These are phyloP conservation scores for Subanguina moxae DNA, from an alignment of 1,140 invertebrate species.

Conservation along the genomic window DNA sequence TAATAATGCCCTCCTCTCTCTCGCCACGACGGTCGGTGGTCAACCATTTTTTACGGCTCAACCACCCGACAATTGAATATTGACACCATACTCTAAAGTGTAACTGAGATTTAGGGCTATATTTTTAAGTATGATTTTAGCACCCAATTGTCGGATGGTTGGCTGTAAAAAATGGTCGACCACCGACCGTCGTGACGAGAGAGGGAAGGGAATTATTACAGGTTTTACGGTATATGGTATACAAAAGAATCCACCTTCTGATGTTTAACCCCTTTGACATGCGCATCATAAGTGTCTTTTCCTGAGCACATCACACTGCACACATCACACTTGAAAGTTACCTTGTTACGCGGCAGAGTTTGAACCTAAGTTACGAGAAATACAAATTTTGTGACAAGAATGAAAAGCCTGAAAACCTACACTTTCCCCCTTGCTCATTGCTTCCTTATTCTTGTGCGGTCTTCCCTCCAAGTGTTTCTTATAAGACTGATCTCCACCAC, in stretches of 20 bases:
- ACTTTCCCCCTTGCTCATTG: conserved; percentile 71
- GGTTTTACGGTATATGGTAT: too few relatives aligned
- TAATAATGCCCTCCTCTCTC: too few relatives aligned
- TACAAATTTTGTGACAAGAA: not conserved
- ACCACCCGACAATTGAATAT: too few relatives aligned
- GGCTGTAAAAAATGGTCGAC: too few relatives aligned
- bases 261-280: conserved; percentile 93
- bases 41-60: too few relatives aligned
- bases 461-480: conserved; percentile 93
- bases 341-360: conserved; percentile 53
- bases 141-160: too few relatives aligned
- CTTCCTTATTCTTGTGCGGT: conserved; percentile 97
- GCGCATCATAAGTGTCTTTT: conserved; percentile 87
- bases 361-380: conserved; percentile 1
- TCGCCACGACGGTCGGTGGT: too few relatives aligned
- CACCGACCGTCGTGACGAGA: too few relatives aligned
- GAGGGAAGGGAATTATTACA: too few relatives aligned
- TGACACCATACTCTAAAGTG: too few relatives aligned
- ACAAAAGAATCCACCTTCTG: conserved; percentile 24
- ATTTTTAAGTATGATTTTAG: too few relatives aligned
- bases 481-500: conserved; percentile 83
- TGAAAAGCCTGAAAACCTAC: not conserved
- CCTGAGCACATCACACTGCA: conserved; percentile 97
- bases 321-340: conserved; percentile 68
- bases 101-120: too few relatives aligned